Evolutionary conservation across 2,797 vertebrate genomes (phyloP).

Genomic region (Rhinella marina): DNA sequence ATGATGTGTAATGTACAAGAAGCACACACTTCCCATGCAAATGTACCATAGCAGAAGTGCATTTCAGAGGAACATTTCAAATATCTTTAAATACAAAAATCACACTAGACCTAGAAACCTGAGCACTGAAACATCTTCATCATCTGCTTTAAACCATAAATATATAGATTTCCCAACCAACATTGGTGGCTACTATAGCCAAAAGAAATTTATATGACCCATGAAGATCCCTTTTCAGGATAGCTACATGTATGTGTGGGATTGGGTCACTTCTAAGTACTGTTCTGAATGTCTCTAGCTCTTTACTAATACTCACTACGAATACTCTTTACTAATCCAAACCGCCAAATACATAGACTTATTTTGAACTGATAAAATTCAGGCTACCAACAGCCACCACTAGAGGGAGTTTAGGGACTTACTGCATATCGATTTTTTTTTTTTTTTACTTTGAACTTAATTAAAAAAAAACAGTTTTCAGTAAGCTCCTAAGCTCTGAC

Average conservation of each 20-base stretch:
- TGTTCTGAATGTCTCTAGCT: no score
- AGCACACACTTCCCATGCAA: conserved; percentile 24
- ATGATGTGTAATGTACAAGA: conserved; percentile 59
- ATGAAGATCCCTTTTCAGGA: no score
- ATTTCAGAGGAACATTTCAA: conserved; percentile 32
- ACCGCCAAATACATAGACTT: no score
- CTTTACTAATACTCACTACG: no score
- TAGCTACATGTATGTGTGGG: no score
- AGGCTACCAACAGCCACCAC: no score
- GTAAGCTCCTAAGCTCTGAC: neutral
- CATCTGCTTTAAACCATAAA: neutral
- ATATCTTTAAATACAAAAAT: neutral
- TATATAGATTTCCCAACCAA: neutral
- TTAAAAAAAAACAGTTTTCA: neutral
- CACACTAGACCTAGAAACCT: neutral
- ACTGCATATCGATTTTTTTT: neutral
- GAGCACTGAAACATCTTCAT: neutral
- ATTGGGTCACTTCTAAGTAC: no score
- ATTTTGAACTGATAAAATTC: no score
- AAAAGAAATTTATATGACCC: no score
- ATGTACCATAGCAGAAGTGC: conserved; percentile 35
- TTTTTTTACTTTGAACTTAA: no score
- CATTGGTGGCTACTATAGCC: neutral
- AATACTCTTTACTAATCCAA: no score
- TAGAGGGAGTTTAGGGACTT: neutral